Percentiles rank a stretch among this genome's conserved stretches.
Evolutionary conservation across 2,113 vertebrate genomes (phyloP).

Genomic region (Toxotes chatareus): DNA sequence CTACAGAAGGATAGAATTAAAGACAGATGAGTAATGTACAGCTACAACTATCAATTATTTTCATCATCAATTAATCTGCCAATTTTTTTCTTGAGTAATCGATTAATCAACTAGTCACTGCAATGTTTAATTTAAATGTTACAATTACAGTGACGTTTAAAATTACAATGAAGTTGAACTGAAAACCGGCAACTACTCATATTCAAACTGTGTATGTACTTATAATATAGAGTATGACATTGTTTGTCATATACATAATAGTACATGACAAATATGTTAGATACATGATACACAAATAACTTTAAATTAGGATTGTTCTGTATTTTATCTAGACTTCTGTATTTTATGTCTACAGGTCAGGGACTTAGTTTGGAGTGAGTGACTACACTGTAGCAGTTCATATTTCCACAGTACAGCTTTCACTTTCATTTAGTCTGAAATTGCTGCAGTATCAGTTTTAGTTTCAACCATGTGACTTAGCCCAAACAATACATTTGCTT

Average conservation of each 20-base stretch:
- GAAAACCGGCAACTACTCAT: not conserved
- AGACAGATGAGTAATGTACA: not conserved
- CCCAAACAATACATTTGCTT: not conserved
- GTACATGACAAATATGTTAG: too few species aligned
- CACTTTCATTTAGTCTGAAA: conserved; percentile 82
- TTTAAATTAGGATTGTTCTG: not conserved
- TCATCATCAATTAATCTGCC: too few species aligned
- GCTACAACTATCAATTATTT: too few species aligned
- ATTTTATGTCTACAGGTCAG: not conserved
- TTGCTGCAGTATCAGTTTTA: conserved; percentile 51
- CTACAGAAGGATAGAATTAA: not conserved
- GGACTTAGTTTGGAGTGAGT: not conserved
- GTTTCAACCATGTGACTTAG: conserved; percentile 60
- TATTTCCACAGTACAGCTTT: conserved; percentile 7
- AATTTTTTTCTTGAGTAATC: too few species aligned
- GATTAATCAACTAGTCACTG: too few species aligned
- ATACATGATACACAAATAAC: not conserved
- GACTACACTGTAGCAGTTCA: not conserved
- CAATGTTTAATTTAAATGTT: too few species aligned
- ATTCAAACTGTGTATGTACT: not conserved
- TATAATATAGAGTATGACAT: not conserved
- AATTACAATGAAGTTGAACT: not conserved
- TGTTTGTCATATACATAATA: not conserved
- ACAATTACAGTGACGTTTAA: too few species aligned
- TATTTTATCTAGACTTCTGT: not conserved